A percentile compares a stretch with the other conserved stretches of the same genome.
Evolutionary conservation across 2,797 vertebrate species (phyloP).

Genomic region (Pempheris klunzingeri): DNA sequence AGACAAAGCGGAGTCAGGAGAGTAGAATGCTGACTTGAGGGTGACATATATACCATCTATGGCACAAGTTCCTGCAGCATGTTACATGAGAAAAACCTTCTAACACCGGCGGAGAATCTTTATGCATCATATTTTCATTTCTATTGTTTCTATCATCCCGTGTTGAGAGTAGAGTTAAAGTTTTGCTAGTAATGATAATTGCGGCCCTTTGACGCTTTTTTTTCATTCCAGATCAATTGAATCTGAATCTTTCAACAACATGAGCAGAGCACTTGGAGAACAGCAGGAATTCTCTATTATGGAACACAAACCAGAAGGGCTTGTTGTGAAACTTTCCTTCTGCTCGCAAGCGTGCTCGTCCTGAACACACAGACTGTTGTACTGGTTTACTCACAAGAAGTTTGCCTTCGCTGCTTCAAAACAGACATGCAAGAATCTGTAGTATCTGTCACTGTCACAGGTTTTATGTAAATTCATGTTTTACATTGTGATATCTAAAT

Average conservation of each 20-base stretch:
- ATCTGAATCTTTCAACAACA: constrained; percentile 44
- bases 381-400: constrained; percentile 26
- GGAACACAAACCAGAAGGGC: constrained; percentile 45
- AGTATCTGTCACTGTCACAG: constrained; percentile 24
- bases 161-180: constrained; percentile 29
- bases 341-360: constrained; percentile 45
- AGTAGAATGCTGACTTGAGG: too few species aligned
- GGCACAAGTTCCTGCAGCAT: too few species aligned
- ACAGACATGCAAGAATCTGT: constrained; percentile 25
- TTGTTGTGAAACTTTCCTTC: constrained; percentile 65
- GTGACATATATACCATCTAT: too few species aligned
- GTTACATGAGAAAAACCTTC: too few species aligned
- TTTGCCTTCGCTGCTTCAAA: constrained; percentile 26
- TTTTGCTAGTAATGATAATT: constrained; percentile 31
- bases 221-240: constrained; percentile 39
- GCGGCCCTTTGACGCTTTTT: constrained; percentile 18
- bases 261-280: constrained; percentile 37
- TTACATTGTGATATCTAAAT: too few species aligned
- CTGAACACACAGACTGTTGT: constrained; percentile 49
- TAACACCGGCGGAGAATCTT: constrained; percentile 45
- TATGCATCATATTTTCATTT: constrained; percentile 55
- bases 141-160: constrained; percentile 10
- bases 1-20: too few species aligned
- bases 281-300: constrained; percentile 44
- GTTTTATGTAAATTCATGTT: not conserved